A percentile compares a stretch with the other conserved stretches of the same genome.
Evolutionary conservation across 1,140 invertebrate species (phyloP).

Genomic region (Periplaneta americana): DNA sequence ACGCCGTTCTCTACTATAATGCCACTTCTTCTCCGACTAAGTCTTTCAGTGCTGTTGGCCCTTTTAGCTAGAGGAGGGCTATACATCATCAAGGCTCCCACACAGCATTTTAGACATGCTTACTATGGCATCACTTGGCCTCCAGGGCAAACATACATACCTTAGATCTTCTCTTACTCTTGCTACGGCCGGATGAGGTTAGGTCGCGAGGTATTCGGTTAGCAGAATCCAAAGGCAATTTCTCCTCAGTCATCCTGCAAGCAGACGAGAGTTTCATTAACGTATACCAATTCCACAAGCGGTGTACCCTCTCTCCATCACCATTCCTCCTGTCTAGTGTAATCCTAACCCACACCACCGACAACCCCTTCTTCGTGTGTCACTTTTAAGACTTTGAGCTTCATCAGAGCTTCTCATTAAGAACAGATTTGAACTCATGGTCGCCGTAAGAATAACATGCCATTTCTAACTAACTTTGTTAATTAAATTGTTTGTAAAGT

Average conservation of each 20-base stretch:
- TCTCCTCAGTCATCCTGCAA: background rate
- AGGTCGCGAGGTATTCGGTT: background rate
- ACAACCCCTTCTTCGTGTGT: background rate
- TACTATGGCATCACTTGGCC: background rate
- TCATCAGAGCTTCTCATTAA: background rate
- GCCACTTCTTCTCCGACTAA: background rate
- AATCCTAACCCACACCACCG: background rate
- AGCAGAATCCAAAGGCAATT: background rate
- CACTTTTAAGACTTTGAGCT: background rate
- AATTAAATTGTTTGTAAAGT: background rate
- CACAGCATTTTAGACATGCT: background rate
- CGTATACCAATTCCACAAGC: too few species aligned
- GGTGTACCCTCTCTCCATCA: too few species aligned
- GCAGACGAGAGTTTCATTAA: background rate
- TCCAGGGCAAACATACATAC: background rate
- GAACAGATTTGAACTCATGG: background rate
- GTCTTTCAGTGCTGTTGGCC: background rate
- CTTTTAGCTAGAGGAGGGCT: background rate
- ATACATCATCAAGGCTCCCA: background rate
- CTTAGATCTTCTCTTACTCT: background rate
- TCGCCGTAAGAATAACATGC: background rate
- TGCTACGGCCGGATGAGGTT: background rate
- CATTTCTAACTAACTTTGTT: background rate
- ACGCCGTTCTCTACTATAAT: background rate
- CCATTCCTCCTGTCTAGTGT: background rate